phyloP scores from a whole-genome alignment of 2,888 invertebrate genomes.

The Agrochola litura region DNA sequence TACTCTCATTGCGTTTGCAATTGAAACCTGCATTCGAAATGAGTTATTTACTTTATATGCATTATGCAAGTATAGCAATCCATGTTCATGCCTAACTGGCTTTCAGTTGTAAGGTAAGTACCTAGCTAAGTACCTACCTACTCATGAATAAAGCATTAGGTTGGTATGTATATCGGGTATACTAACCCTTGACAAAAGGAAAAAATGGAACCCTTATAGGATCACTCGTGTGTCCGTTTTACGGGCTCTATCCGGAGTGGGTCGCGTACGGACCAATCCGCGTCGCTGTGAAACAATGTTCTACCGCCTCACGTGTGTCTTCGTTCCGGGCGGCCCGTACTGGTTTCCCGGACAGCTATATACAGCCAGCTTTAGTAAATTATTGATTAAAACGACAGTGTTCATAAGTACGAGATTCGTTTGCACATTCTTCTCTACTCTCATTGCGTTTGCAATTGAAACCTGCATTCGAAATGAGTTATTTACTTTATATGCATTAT shows the following conservation, averaged over 20 bases:
- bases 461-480: neutral
- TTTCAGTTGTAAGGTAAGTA: neutral
- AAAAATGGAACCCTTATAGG: too few relatives aligned
- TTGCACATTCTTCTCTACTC: neutral
- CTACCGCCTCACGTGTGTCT: too few relatives aligned
- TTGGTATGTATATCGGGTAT: neutral
- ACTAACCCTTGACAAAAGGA: too few relatives aligned
- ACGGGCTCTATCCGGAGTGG: too few relatives aligned
- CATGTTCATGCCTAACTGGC: constrained; percentile 39
- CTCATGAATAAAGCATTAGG: neutral
- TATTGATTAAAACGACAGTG: too few relatives aligned
- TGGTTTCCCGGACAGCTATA: too few relatives aligned
- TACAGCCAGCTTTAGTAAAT: too few relatives aligned
- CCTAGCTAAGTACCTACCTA: neutral
- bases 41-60: neutral
- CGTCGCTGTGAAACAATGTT: too few relatives aligned
- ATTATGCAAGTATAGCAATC: neutral
- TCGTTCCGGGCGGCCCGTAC: too few relatives aligned
- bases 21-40: neutral
- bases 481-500: neutral
- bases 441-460: neutral
- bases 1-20: neutral
- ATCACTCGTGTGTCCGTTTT: too few relatives aligned
- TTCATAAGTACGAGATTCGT: too few relatives aligned
- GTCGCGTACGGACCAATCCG: too few relatives aligned